Percentiles rank a stretch among this genome's conserved stretches.
Conservation (phyloP, 2,113 vertebrate genomes). For the Phrynosoma platyrhinos region DNA sequence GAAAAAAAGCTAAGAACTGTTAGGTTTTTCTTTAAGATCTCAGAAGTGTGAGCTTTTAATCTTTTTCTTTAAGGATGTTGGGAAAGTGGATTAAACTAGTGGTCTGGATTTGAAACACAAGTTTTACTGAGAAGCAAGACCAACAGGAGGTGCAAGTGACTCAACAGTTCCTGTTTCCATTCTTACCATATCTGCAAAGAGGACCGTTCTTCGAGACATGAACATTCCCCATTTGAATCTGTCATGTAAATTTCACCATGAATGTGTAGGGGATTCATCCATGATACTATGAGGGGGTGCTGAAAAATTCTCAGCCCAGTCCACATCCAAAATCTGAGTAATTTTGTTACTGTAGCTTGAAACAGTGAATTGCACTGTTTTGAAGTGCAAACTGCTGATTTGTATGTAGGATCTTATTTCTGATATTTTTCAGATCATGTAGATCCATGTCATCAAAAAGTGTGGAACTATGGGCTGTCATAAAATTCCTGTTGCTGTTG, state of each 20-base stretch:
- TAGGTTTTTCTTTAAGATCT: constrained; percentile 29
- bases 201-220: too few species aligned
- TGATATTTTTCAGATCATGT: too few species aligned
- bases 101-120: not conserved
- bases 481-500: too few species aligned
- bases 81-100: constrained; percentile 6
- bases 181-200: not conserved
- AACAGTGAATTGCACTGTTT: too few species aligned
- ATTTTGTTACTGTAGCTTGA: too few species aligned
- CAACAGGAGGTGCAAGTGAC: constrained; percentile 26
- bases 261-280: not conserved
- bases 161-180: constrained; percentile 20
- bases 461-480: too few species aligned
- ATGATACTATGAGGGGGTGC: too few species aligned
- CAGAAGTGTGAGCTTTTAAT: constrained; percentile 14
- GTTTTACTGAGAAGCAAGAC: constrained; percentile 3
- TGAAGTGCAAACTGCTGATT: too few species aligned
- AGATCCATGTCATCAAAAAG: too few species aligned
- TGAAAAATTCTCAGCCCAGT: too few species aligned
- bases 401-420: too few species aligned
- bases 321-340: too few species aligned
- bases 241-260: not conserved
- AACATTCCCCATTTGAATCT: not conserved
- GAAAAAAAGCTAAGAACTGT: constrained; percentile 2
- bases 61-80: not conserved